phyloP scores from a whole-genome alignment of 2,888 invertebrate genomes.

The Agrilus cyanescens region DNA sequence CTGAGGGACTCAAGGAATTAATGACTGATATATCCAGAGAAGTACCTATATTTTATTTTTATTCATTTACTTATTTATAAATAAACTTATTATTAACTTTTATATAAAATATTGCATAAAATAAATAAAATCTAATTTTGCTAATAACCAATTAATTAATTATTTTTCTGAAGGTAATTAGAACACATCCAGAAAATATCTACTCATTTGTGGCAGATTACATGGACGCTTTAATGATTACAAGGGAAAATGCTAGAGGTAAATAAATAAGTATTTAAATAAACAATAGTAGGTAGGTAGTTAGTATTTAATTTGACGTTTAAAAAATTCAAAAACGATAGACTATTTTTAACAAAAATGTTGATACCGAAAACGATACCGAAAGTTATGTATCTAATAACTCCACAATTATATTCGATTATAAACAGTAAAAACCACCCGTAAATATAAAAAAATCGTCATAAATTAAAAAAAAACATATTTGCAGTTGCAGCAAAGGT shows the following conservation, averaged over 20 bases:
- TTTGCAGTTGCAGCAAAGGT: slow-evolving; percentile 28
- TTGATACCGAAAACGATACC: too few species aligned
- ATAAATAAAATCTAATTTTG: too few species aligned
- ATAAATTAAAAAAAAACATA: slow-evolving; percentile 1
- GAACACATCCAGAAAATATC: slow-evolving; percentile 50
- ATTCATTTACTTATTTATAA: slow-evolving; percentile 2
- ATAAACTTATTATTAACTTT: too few species aligned
- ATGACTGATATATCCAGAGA: slow-evolving; percentile 64
- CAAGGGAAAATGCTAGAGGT: slow-evolving; percentile 46
- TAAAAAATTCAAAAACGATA: not conserved
- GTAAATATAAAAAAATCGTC: not conserved
- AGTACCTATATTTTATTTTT: slow-evolving; percentile 29
- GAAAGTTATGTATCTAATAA: too few species aligned
- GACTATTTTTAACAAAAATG: slow-evolving; percentile 2
- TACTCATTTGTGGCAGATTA: slow-evolving; percentile 59
- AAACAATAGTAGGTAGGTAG: not conserved
- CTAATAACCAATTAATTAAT: not conserved
- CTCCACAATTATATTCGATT: too few species aligned
- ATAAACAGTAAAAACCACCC: too few species aligned
- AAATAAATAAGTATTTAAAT: slow-evolving; percentile 4
- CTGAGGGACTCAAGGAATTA: slow-evolving; percentile 56
- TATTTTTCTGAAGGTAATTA: slow-evolving; percentile 42
- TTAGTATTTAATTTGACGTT: too few species aligned
- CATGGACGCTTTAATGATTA: slow-evolving; percentile 49
- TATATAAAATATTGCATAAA: too few species aligned